Conservation (phyloP, 2,113 vertebrate genomes). For the Acanthisitta chloris region DNA sequence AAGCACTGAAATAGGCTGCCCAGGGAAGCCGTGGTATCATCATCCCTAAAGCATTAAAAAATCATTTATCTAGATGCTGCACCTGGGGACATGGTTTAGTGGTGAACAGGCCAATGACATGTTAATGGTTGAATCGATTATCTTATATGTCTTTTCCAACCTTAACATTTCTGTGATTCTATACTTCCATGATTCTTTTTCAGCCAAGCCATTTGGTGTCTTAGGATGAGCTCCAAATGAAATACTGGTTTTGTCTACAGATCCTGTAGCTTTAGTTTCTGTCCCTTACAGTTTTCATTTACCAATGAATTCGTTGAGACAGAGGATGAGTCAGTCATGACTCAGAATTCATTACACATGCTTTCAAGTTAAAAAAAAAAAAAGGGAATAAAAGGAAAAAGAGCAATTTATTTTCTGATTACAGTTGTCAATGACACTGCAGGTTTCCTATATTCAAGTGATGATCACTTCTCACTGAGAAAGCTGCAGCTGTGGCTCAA, state of each 20-base stretch:
- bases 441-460: neutral
- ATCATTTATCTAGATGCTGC: neutral
- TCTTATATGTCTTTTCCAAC: neutral
- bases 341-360: neutral
- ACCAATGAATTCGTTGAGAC: neutral
- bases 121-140: neutral
- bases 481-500: neutral
- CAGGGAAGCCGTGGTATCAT: neutral
- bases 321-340: neutral
- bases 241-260: neutral
- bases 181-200: neutral
- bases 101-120: neutral
- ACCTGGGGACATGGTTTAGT: too few species aligned
- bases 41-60: neutral
- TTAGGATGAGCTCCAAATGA: neutral
- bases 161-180: accelerated
- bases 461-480: neutral
- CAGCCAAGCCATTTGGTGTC: neutral
- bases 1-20: neutral
- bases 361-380: neutral
- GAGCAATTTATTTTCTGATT: slow-evolving; percentile 6
- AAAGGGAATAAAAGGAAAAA: neutral
- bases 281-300: neutral
- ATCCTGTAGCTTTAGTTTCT: neutral
- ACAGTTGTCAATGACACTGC: neutral